These are phyloP conservation scores for Oryzias javanicus DNA, from an alignment of 2,113 vertebrate genomes.

Conservation along the genomic window DNA sequence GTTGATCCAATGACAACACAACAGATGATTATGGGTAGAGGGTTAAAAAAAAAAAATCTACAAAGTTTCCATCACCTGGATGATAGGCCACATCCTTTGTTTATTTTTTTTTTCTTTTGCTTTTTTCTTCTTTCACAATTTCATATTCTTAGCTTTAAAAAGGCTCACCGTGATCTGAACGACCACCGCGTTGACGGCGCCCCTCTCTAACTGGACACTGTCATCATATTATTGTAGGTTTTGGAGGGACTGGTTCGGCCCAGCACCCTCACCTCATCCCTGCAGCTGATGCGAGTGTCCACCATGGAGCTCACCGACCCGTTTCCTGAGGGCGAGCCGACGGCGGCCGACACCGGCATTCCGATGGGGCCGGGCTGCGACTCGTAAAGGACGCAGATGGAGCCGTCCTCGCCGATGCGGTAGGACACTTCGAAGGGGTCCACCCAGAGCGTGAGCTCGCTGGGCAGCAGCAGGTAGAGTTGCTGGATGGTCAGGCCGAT, in stretches of 20 bases:
- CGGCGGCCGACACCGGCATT: slow-evolving; percentile 46
- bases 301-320: slow-evolving; percentile 82
- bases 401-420: slow-evolving; percentile 97
- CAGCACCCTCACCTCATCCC: slow-evolving; percentile 97
- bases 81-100: slow-evolving; percentile 86
- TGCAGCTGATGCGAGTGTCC: slow-evolving; percentile 98
- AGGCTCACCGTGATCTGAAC: slow-evolving; percentile 64
- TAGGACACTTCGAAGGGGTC: slow-evolving; percentile 99
- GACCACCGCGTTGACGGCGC: slow-evolving; percentile 31
- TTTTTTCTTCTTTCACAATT: slow-evolving; percentile 67
- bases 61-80: slow-evolving; percentile 93
- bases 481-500: slow-evolving; percentile 97
- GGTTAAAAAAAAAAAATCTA: slow-evolving; percentile 69
- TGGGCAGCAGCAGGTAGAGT: slow-evolving; percentile 96
- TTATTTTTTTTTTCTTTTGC: slow-evolving; percentile 57
- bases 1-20: slow-evolving; percentile 83
- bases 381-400: slow-evolving; percentile 98
- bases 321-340: slow-evolving; percentile 74
- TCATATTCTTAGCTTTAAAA: slow-evolving; percentile 78
- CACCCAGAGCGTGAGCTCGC: slow-evolving; percentile 99
- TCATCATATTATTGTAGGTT: slow-evolving; percentile 99
- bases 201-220: slow-evolving; percentile 94
- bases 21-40: slow-evolving; percentile 57
- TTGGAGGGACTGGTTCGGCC: slow-evolving; percentile 96
- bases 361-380: slow-evolving; percentile 81